Evolutionary conservation across 1,140 invertebrate species (phyloP), one percentile per base, ranked within the genome.

Genomic region (Cotesia glomerata): DNA sequence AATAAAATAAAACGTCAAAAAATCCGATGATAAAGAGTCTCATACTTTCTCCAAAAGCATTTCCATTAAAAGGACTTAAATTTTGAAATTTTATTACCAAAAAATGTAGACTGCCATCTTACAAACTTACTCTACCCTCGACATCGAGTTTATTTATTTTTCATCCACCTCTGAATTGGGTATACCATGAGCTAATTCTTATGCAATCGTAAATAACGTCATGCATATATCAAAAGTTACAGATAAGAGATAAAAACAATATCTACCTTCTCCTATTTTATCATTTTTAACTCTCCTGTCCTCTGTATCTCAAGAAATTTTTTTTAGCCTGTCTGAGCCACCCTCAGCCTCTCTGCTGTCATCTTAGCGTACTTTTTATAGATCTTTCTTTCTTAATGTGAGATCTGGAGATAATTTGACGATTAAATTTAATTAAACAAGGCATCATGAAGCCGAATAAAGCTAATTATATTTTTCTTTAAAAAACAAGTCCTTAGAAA

Each of bases 131-230:
- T 26, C 26, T 26, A 26, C 62, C 51, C 63, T 59, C 26, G 8
- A 26, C 39, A 39, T 39, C 52, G 14, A 51, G 32, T 39, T 72
- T 36, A 56, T 59, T 66, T 63, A 64, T 59, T 76, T 76, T 76
- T 76, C 74, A 67, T 72, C 66, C 63, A 65, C 39, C 68, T 62
- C 63, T 26, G 68, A 64, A 56, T 62, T 68, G 39, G 76, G 71
- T 73, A 62, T 73, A 74, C 67, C 75, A 70, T 71, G 54, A 73
- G 80, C 79, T 83, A 83, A 83, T 83, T 83, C 82, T 82, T 82
- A 82, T 83, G 81, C 82, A 80, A 83, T 82, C 82, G 78, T 83
- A 83, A 83, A 83, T 83, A 83, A 83, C 77, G 76, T 80, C 77
- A 76, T 79, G 81, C 82, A 80, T 82, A 82, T 82, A 83, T 83